phyloP scores from a whole-genome alignment of 2,888 invertebrate species.

The Platyscelio sp. region DNA sequence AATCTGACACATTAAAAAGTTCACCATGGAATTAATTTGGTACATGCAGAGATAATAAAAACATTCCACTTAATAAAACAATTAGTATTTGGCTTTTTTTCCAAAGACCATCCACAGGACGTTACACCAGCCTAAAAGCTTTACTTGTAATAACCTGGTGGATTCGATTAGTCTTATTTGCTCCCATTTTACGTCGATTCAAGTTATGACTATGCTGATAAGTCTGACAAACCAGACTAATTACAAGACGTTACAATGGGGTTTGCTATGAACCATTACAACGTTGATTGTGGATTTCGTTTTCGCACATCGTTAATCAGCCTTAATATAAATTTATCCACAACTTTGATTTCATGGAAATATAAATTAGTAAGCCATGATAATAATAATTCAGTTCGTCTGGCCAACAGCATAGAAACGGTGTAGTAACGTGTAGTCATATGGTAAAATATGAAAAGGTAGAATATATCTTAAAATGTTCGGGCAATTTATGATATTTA shows the following conservation, averaged over 20 bases:
- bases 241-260: conserved; percentile 28
- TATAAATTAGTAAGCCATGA: conserved; percentile 22
- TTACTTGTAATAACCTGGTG: conserved; percentile 75
- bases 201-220: conserved; percentile 52
- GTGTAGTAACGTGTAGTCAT: conserved; percentile 14
- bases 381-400: conserved; percentile 18
- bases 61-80: conserved; percentile 64
- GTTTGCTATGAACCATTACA: conserved; percentile 24
- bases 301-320: conserved; percentile 38
- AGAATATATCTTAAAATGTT: neutral
- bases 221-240: conserved; percentile 20
- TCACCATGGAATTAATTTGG: conserved; percentile 19
- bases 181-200: conserved; percentile 57
- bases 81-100: conserved; percentile 70
- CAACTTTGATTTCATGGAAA: conserved; percentile 38
- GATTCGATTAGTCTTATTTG: conserved; percentile 69
- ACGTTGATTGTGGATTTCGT: conserved; percentile 9
- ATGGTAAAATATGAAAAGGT: neutral
- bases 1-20: neutral
- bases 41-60: conserved; percentile 30
- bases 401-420: neutral
- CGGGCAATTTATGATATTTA: neutral
- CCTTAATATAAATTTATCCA: conserved; percentile 55
- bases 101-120: conserved; percentile 52
- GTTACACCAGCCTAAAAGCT: conserved; percentile 65